These are phyloP conservation scores for Blera fallax DNA, from an alignment of 2,888 invertebrate species.

Conservation along the genomic window DNA sequence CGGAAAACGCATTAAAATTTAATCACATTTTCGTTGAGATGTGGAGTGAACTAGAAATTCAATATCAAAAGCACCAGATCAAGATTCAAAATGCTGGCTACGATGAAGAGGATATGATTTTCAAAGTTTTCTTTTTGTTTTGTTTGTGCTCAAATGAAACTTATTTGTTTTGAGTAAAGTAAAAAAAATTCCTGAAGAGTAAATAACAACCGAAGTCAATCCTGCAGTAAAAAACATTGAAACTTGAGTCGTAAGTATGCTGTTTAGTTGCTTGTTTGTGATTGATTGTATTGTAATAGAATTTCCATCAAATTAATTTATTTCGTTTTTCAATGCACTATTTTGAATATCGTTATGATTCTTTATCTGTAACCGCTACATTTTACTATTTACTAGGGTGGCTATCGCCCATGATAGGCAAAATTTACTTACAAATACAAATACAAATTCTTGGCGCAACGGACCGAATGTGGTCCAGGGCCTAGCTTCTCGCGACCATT, in stretches of 20 bases:
- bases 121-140: conserved; percentile 9
- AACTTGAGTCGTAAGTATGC: no score
- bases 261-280: neutral
- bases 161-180: conserved; percentile 17
- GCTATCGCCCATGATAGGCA: no score
- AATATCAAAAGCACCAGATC: neutral
- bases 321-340: no score
- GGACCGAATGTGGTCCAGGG: no score
- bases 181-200: neutral
- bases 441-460: no score
- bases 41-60: neutral
- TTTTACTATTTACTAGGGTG: no score
- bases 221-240: neutral
- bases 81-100: neutral
- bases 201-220: conserved; percentile 6
- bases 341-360: no score
- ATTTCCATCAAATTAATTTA: no score
- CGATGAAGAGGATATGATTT: neutral
- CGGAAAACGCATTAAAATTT: conserved; percentile 27
- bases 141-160: neutral
- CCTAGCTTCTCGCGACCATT: no score
- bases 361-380: no score
- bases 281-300: no score
- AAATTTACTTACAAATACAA: no score
- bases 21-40: conserved; percentile 18